These are phyloP conservation scores for Misgurnus mizolepis DNA, from an alignment of 2,113 vertebrate species.

Conservation along the genomic window DNA sequence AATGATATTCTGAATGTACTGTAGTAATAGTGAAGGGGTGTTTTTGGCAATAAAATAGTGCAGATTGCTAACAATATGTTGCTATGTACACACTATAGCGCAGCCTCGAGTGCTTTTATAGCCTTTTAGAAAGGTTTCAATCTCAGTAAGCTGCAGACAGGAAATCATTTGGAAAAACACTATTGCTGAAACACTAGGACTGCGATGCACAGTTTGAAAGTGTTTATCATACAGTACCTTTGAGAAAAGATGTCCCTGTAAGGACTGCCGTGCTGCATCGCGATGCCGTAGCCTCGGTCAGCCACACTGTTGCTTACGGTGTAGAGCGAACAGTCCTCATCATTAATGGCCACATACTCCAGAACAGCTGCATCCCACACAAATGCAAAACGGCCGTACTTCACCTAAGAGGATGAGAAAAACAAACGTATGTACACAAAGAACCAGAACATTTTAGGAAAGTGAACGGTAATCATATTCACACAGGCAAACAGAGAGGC, in stretches of 20 bases:
- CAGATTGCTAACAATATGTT: no score
- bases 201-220: not conserved
- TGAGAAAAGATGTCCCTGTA: conserved; percentile 97
- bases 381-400: conserved; percentile 92
- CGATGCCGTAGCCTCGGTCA: conserved; percentile 94
- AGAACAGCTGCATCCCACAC: conserved; percentile 96
- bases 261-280: conserved; percentile 95
- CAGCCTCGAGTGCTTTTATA: not conserved
- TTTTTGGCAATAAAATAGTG: no score
- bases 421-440: conserved; percentile 21
- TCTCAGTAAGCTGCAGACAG: not conserved
- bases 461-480: conserved; percentile 17
- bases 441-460: conserved; percentile 27
- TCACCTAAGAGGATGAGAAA: conserved; percentile 79
- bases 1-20: no score
- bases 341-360: conserved; percentile 95
- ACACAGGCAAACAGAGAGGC: conserved; percentile 26
- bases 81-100: not conserved
- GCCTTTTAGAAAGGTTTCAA: no score
- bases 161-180: not conserved
- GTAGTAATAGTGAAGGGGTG: no score
- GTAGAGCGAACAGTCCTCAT: conserved; percentile 95
- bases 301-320: conserved; percentile 85
- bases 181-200: not conserved
- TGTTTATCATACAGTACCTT: conserved; percentile 76